Evolutionary conservation across 2,113 vertebrate genomes (phyloP).

Genomic region (Euleptes europaea): DNA sequence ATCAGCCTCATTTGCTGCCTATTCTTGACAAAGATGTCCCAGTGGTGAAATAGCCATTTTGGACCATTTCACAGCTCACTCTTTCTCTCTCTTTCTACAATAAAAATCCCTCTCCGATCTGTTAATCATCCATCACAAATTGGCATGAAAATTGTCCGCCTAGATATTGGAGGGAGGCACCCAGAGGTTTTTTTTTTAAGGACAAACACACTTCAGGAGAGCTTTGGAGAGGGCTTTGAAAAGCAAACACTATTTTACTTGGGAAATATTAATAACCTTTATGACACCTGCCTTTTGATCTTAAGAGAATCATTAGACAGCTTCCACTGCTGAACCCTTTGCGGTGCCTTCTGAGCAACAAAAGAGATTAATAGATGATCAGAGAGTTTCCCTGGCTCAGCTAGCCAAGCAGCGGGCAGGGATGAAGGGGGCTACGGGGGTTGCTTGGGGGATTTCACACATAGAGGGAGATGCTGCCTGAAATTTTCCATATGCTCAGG

Average conservation of each 20-base stretch:
- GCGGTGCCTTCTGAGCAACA: constrained; percentile 26
- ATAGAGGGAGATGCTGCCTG: background rate
- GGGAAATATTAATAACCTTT: constrained; percentile 65
- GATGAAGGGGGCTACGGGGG: background rate
- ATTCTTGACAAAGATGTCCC: background rate
- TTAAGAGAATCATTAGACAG: constrained; percentile 45
- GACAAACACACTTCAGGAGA: constrained; percentile 42
- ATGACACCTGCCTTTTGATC: constrained; percentile 52
- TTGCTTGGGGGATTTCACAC: background rate
- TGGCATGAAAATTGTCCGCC: constrained; percentile 37
- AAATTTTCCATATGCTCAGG: background rate
- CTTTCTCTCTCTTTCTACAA: background rate
- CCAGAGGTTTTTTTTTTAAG: background rate
- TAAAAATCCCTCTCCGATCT: constrained; percentile 26
- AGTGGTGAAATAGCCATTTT: constrained; percentile 4
- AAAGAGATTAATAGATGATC: constrained; percentile 33
- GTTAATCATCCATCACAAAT: constrained; percentile 35
- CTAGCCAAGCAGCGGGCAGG: fast-evolving
- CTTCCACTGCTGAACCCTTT: constrained; percentile 12
- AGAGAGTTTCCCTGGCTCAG: constrained; percentile 9
- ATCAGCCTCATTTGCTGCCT: background rate
- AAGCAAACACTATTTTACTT: constrained; percentile 55
- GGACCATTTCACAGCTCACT: constrained; percentile 31
- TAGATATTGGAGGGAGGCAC: constrained; percentile 28
- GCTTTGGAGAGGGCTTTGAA: constrained; percentile 54